Percentiles rank a stretch among this genome's conserved stretches.
phyloP scores from a whole-genome alignment of 2,888 invertebrate species.

The Drosophila ezoana region DNA sequence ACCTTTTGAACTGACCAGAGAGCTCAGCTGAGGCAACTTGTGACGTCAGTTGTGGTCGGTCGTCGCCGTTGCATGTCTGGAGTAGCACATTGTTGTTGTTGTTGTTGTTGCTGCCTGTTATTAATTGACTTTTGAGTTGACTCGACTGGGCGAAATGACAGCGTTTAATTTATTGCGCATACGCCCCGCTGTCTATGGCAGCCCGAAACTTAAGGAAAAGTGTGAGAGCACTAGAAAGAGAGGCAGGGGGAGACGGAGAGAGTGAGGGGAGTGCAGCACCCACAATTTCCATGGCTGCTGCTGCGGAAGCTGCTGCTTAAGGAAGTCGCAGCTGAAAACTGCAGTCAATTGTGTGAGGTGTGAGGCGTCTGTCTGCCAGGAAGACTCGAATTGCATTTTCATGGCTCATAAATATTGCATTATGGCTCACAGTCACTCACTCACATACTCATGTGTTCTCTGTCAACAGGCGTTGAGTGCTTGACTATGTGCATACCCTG shows the following conservation, averaged over 20 bases:
- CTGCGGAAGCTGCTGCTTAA: conserved; percentile 71
- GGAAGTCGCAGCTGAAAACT: conserved; percentile 51
- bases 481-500: conserved; percentile 16
- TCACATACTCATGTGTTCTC: conserved; percentile 35
- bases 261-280: conserved; percentile 34
- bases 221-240: background rate
- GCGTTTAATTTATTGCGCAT: conserved; percentile 77
- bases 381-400: conserved; percentile 67
- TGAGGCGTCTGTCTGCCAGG: conserved; percentile 39
- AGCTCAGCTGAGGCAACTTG: conserved; percentile 38
- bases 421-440: conserved; percentile 35
- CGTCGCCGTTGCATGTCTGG: conserved; percentile 42
- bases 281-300: conserved; percentile 46
- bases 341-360: conserved; percentile 46
- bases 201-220: conserved; percentile 3
- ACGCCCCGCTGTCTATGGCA: conserved; percentile 68
- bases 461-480: background rate
- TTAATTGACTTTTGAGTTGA: conserved; percentile 81
- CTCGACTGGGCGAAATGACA: conserved; percentile 70
- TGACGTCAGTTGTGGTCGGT: conserved; percentile 61
- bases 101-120: conserved; percentile 57
- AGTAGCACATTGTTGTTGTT: conserved; percentile 29
- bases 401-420: conserved; percentile 75
- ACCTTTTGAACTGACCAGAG: conserved; percentile 73
- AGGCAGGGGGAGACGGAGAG: background rate